A percentile compares a stretch with the other conserved stretches of the same genome.
These are phyloP conservation scores for Lacanobia oleracea DNA, from an alignment of 2,888 invertebrate species.

Conservation along the genomic window DNA sequence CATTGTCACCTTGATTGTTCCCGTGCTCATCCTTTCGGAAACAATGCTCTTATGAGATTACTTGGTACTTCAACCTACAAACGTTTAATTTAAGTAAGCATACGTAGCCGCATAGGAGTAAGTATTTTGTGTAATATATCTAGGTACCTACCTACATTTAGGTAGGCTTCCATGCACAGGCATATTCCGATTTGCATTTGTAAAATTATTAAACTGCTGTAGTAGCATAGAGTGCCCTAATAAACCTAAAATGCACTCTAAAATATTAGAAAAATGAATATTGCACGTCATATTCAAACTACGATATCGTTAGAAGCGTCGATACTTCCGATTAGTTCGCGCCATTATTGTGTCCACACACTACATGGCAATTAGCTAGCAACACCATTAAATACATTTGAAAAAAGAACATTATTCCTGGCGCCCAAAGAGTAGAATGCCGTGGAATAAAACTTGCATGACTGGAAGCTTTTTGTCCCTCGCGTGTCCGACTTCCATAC, in stretches of 20 bases:
- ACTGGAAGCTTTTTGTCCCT: conserved; percentile 35
- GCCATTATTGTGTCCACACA: conserved; percentile 21
- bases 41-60: conserved; percentile 25
- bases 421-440: conserved; percentile 9
- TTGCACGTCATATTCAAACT: conserved; percentile 9
- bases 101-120: conserved; percentile 6
- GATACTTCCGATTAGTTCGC: conserved; percentile 7
- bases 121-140: not conserved
- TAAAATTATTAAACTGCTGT: conserved; percentile 7
- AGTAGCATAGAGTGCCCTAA: not conserved
- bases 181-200: conserved; percentile 6
- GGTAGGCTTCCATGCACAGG: not conserved
- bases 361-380: conserved; percentile 20
- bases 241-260: conserved; percentile 42
- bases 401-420: conserved; percentile 15
- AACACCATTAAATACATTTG: conserved; percentile 12
- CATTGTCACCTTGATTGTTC: conserved; percentile 41
- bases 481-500: conserved; percentile 43
- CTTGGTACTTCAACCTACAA: conserved; percentile 13
- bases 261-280: conserved; percentile 33
- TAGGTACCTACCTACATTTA: too few species aligned
- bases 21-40: conserved; percentile 12
- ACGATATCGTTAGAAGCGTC: not conserved
- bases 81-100: conserved; percentile 8
- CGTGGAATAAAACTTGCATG: conserved; percentile 42